Evolutionary conservation across 2,113 vertebrate species (phyloP).

Genomic region (Alces alces): DNA sequence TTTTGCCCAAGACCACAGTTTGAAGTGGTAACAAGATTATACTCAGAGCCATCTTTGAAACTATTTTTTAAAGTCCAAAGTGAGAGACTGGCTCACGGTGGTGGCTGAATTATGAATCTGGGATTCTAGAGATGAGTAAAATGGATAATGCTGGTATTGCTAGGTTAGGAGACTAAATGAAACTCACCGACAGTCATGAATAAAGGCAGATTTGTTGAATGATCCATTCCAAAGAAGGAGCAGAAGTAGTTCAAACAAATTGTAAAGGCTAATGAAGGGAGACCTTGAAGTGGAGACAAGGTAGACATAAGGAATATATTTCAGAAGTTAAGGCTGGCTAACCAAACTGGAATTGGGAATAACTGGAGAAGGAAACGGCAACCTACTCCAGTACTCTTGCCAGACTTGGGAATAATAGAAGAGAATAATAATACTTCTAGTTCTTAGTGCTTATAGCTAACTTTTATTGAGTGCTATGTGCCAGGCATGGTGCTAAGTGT

Average conservation of each 20-base stretch:
- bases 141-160: neutral
- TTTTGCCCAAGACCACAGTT: neutral
- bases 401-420: neutral
- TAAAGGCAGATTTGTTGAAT: neutral
- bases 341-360: neutral
- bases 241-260: neutral
- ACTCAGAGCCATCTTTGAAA: neutral
- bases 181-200: accelerated
- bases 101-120: neutral
- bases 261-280: neutral
- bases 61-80: neutral
- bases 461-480: neutral
- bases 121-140: neutral
- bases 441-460: neutral
- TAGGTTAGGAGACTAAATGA: neutral
- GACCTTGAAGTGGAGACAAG: neutral
- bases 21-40: neutral
- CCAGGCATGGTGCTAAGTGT: neutral
- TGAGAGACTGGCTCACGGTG: neutral
- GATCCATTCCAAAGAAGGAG: neutral
- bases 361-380: neutral
- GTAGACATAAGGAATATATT: neutral
- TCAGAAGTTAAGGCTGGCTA: neutral
- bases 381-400: too few species aligned
- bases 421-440: neutral